Conservation (phyloP, 2,797 vertebrate genomes). For the Tenualosa ilisha region DNA sequence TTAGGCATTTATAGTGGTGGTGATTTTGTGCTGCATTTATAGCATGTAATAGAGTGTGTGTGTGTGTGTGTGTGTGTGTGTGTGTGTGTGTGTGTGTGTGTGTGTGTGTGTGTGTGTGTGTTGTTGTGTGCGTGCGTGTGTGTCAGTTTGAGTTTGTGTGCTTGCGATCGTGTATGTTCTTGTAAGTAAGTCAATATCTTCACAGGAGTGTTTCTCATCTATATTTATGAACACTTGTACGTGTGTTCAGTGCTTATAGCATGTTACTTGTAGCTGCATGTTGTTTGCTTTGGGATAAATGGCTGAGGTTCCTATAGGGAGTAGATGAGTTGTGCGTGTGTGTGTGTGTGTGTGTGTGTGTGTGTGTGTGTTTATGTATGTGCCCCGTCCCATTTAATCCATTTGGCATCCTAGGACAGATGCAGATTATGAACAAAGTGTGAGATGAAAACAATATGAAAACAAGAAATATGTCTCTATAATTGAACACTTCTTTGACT, state of each 20-base stretch:
- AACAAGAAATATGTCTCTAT: no score
- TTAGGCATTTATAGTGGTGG: background rate
- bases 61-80: background rate
- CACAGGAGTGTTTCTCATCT: background rate
- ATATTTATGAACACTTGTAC: background rate
- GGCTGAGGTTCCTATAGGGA: background rate
- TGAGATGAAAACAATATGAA: no score
- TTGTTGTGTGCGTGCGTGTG: background rate
- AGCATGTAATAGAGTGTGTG: background rate
- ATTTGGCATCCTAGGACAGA: no score
- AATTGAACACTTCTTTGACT: no score
- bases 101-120: background rate
- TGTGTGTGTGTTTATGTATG: background rate
- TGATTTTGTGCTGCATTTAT: no score
- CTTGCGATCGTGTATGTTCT: background rate
- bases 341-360: background rate
- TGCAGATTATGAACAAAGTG: no score
- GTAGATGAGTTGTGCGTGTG: background rate
- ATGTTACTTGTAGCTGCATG: background rate
- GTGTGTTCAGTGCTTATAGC: background rate
- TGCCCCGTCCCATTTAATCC: background rate
- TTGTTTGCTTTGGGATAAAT: background rate
- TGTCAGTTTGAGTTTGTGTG: background rate
- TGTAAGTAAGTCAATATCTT: background rate
- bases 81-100: background rate